phyloP scores from a whole-genome alignment of 2,797 vertebrate genomes.

The Buphagus erythrorhynchus region DNA sequence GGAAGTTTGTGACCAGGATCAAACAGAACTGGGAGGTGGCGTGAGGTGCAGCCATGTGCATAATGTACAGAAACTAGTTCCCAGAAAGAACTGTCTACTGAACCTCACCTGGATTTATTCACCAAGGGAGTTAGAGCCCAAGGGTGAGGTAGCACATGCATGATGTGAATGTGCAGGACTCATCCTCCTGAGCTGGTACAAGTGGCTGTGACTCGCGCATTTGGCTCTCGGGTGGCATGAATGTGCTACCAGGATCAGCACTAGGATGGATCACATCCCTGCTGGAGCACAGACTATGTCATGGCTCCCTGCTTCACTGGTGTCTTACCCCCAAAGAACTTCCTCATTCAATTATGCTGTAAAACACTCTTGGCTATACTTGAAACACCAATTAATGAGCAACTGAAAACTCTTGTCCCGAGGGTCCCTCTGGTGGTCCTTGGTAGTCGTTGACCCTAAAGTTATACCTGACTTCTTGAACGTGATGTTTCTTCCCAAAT shows the following conservation, averaged over 20 bases:
- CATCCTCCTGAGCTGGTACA: neutral
- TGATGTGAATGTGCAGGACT: neutral
- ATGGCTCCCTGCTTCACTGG: neutral
- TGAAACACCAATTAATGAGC: neutral
- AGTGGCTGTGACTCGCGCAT: neutral
- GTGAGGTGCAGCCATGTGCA: neutral
- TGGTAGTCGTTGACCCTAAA: rapidly evolving
- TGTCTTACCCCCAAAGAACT: neutral
- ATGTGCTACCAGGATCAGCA: neutral
- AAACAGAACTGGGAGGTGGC: neutral
- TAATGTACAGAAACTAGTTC: neutral
- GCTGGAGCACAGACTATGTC: neutral
- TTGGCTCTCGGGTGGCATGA: rapidly evolving
- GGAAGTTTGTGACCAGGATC: neutral
- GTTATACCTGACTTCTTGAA: neutral
- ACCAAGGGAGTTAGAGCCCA: neutral
- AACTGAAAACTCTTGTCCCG: neutral
- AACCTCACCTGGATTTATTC: neutral
- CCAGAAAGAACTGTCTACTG: neutral
- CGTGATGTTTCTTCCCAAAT: neutral
- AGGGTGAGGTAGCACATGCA: neutral
- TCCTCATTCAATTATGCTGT: neutral
- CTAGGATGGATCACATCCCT: neutral
- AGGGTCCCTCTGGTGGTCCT: neutral
- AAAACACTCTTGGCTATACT: neutral